Base-by-base conservation (phyloP, 2,888 invertebrate genomes). In the Ophioninae sp. region DNA sequence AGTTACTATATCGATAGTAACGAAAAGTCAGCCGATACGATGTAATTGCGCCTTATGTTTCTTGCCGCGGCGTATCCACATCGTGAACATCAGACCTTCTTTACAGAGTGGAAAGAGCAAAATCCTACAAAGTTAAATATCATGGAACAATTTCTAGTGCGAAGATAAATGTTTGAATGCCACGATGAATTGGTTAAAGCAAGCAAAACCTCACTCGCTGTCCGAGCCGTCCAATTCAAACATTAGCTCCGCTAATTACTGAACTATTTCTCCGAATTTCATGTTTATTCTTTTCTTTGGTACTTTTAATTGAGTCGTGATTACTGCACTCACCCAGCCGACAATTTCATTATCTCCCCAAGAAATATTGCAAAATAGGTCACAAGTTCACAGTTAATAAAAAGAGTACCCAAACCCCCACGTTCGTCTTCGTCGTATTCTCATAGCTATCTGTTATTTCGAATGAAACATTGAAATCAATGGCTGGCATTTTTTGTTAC, bases 101-200 rank as follows among this genome's bases (percentile, higher is more conserved):
- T 7, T 7, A 41, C 30, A 30, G 21, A 64, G 41, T 30, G 21
- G 17, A 41, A 57, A 44, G 64, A 57, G 23, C 30, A n/a, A 41
- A 23, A 68, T 41, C 59, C 21, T 30, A 83, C 30, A 72, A n/a
- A 67, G 72, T 87, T 87, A 87, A 90, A 89, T 88, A 89, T 90
- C 88, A 85, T 87, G 84, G 82, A 74, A 83, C 85, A 85, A 87
- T 88, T 87, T 88, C 56, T 62, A 50, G 61, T 21, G 64, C 50
- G 88, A 83, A 87, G 85, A 87, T 84, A 87, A 85, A 86, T 86
- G 86, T 87, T 88, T 83, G 87, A 84, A 76, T 44, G 85, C 81
- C 86, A 79, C 84, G 86, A 86, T 86, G 87, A 88, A 87, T 86
- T 87, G 85, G 85, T 82, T 84, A 87, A 86, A 85, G 87, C 87